These are phyloP conservation scores for Perodicticus potto DNA, from an alignment of 2,797 vertebrate genomes.

Conservation along the genomic window DNA sequence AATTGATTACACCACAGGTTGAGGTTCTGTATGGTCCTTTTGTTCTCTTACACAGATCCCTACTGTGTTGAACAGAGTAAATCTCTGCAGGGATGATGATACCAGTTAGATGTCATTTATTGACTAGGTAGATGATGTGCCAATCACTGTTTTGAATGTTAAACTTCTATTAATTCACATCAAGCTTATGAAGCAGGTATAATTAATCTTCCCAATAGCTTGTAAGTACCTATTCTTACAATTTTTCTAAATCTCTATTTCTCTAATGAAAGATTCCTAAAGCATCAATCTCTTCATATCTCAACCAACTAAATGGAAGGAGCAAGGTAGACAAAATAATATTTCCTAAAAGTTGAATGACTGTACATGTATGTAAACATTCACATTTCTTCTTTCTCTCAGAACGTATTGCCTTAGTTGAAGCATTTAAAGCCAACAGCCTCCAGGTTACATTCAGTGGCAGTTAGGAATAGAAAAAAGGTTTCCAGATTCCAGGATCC, in stretches of 20 bases:
- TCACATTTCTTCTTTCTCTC: neutral
- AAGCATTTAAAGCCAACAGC: constrained; percentile 9
- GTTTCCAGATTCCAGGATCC: neutral
- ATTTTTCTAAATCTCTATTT: constrained; percentile 37
- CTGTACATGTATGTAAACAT: neutral
- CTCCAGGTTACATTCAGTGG: neutral
- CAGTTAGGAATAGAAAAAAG: neutral
- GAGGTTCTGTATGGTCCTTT: constrained; percentile 7
- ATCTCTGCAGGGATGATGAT: neutral
- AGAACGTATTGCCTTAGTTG: neutral
- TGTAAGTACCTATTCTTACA: neutral
- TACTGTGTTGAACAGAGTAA: neutral
- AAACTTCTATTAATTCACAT: constrained; percentile 19
- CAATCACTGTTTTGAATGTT: neutral
- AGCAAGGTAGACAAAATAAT: neutral
- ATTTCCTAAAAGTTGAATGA: neutral
- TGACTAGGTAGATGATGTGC: neutral
- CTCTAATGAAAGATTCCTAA: constrained; percentile 33
- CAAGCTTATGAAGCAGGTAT: neutral
- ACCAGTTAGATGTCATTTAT: neutral
- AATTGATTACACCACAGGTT: neutral
- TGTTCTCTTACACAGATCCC: neutral
- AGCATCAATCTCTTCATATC: constrained; percentile 2
- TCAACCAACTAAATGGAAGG: neutral
- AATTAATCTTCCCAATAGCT: constrained; percentile 30